A percentile compares a stretch with the other conserved stretches of the same genome.
phyloP scores from a whole-genome alignment of 1,140 invertebrate species.

The Drosophila pseudoananassae region DNA sequence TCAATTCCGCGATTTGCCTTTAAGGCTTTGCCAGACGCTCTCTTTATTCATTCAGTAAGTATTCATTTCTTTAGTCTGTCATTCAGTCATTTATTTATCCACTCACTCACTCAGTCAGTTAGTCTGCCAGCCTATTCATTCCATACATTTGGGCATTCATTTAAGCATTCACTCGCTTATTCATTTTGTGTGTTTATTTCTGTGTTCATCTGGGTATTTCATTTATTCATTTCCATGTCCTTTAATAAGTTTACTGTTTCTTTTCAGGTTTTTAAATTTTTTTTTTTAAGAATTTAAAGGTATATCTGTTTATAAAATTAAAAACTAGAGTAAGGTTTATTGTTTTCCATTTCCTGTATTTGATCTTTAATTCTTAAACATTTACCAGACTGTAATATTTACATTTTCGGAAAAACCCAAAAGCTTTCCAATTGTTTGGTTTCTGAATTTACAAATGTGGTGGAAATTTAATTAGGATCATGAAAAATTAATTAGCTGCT shows the following conservation, averaged over 20 bases:
- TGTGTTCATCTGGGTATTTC: too few relatives aligned
- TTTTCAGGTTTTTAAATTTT: too few relatives aligned
- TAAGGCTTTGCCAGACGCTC: constrained; percentile 29
- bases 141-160: constrained; percentile 34
- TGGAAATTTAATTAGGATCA: background rate
- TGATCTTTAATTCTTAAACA: background rate
- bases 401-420: background rate
- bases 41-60: constrained; percentile 8
- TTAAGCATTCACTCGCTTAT: constrained; percentile 15
- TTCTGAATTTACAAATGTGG: background rate
- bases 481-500: background rate
- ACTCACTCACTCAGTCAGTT: constrained; percentile 30
- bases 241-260: too few relatives aligned
- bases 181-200: too few relatives aligned
- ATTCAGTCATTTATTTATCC: constrained; percentile 30
- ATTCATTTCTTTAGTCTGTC: constrained; percentile 28
- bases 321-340: too few relatives aligned
- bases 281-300: too few relatives aligned
- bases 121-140: constrained; percentile 36
- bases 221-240: too few relatives aligned
- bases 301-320: too few relatives aligned
- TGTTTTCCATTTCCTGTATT: too few relatives aligned
- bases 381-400: background rate
- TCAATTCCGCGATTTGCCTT: constrained; percentile 2
- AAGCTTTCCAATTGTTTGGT: background rate